These are phyloP conservation scores for Muscina levida DNA, from an alignment of 2,888 invertebrate genomes.

Conservation along the genomic window DNA sequence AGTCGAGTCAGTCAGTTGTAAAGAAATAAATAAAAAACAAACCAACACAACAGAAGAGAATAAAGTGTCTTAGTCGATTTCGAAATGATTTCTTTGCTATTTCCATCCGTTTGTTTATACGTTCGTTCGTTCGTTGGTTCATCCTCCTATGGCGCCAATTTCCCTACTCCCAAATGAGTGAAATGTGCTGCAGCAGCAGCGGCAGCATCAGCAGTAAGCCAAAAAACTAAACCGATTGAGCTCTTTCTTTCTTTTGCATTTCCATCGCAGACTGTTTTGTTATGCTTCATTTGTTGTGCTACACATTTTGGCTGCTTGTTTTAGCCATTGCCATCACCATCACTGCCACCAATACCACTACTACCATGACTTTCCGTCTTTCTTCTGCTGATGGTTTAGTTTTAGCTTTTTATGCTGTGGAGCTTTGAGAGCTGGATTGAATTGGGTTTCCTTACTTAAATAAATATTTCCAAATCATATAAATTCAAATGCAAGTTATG, in stretches of 20 bases:
- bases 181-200: slow-evolving; percentile 18
- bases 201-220: too few relatives aligned
- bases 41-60: slow-evolving; percentile 16
- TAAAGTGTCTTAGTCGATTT: slow-evolving; percentile 14
- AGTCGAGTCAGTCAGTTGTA: too few relatives aligned
- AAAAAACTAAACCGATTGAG: slow-evolving; percentile 45
- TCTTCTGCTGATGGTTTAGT: not conserved
- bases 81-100: slow-evolving; percentile 56
- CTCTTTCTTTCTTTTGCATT: slow-evolving; percentile 27
- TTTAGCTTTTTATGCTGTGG: slow-evolving; percentile 24
- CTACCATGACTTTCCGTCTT: not conserved
- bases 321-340: not conserved
- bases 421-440: slow-evolving; percentile 39
- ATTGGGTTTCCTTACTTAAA: slow-evolving; percentile 58
- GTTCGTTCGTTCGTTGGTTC: slow-evolving; percentile 19
- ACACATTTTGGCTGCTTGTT: slow-evolving; percentile 45
- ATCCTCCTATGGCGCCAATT: slow-evolving; percentile 61
- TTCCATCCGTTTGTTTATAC: slow-evolving; percentile 59
- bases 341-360: not conserved
- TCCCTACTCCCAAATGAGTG: slow-evolving; percentile 42
- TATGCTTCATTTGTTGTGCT: slow-evolving; percentile 62
- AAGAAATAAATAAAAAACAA: too few relatives aligned
- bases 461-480: slow-evolving; percentile 65
- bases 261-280: slow-evolving; percentile 44
- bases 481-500: slow-evolving; percentile 62